Conservation (phyloP, 2,113 vertebrate species). For the Acinonyx jubatus region DNA sequence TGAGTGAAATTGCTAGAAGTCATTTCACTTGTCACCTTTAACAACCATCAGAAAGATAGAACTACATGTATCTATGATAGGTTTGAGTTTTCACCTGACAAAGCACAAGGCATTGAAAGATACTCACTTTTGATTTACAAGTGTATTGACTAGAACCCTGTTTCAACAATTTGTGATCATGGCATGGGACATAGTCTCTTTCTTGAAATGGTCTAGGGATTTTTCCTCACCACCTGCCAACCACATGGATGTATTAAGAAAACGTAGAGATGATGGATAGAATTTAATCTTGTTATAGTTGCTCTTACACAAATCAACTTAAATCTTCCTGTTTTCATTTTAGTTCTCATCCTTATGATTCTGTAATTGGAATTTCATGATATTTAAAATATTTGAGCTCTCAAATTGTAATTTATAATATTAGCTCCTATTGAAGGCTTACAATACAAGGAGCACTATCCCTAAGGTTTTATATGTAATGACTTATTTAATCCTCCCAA, state of each 20-base stretch:
- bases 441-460: neutral
- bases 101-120: constrained; percentile 24
- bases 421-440: neutral
- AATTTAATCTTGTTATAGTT: constrained; percentile 38
- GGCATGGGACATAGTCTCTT: neutral
- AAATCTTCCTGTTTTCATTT: neutral
- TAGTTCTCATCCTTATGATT: neutral
- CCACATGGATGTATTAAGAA: neutral
- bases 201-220: neutral
- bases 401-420: neutral
- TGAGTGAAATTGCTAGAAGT: constrained; percentile 74
- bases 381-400: neutral
- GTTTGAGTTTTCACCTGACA: constrained; percentile 53
- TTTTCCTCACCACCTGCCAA: neutral
- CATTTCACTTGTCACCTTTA: constrained; percentile 79
- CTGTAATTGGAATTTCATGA: neutral
- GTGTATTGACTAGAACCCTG: neutral
- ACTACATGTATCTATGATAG: constrained; percentile 22
- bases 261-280: constrained; percentile 37
- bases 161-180: constrained; percentile 37
- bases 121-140: constrained; percentile 59
- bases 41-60: constrained; percentile 72
- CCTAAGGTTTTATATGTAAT: neutral
- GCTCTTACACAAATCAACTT: neutral
- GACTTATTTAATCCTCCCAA: neutral